Evolutionary conservation across 1,140 invertebrate species (phyloP), one percentile per base, ranked within the genome.

Genomic region (Drosophila burlai): DNA sequence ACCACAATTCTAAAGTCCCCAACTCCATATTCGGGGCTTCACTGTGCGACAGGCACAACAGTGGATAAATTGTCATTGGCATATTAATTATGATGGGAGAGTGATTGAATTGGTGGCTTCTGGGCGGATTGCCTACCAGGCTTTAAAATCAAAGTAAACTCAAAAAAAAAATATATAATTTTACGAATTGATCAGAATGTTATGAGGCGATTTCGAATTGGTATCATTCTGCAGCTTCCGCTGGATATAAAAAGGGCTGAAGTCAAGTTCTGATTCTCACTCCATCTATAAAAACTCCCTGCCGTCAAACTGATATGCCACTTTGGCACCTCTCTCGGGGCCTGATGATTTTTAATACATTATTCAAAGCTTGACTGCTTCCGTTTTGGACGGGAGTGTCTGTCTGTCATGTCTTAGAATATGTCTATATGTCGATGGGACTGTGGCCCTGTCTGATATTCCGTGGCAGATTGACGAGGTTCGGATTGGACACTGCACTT

Each of bases 301-400:
- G 29, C 18, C 4, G 18, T 36, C 55, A 57, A 78, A 90, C 89
- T 89, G 78, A 90, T 76, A 89, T 89, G 85, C 84, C 77, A 81
- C 66, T 89, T 90, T 90, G 54, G 73, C 81, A 72, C 40, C 67
- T 60, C 52, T 61, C 61, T 31, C 65, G 36, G 55, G 42, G 24
- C 45, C 26, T 43, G 73, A 45, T 67, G 73, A 79, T 46, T 90
- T 76, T 84, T 89, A 78, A 89, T 89, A 89, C 81, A 89, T 89
- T 89, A 90, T 89, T 89, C 84, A 89, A 90, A 89, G 84, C 85
- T 63, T 75, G 79, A 87, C 81, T 87, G 84, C 84, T 89, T 89
- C 84, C 84, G 84, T 89, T 89, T 84, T 87, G 76, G 80, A 77
- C 73, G 50, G 45, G 76, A 82, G 71, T 80, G 58, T 65, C 50